Conservation (phyloP, 2,797 vertebrate species). For the Benthosema pterotum region DNA sequence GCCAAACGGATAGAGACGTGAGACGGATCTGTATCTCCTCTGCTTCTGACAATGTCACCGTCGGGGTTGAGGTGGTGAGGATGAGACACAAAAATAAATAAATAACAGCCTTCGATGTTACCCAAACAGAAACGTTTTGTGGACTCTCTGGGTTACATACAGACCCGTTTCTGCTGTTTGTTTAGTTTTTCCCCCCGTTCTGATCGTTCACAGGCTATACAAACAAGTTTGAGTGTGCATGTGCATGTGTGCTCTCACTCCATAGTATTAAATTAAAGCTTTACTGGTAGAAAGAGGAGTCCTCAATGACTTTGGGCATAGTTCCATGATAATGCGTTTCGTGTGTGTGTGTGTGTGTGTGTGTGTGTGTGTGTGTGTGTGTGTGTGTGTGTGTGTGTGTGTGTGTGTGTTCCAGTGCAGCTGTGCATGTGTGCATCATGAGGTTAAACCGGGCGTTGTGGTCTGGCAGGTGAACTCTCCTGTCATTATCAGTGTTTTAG, state of each 20-base stretch:
- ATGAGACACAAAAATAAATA: no score
- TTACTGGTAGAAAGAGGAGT: background rate
- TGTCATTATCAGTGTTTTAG: conserved; percentile 58
- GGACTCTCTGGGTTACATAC: no score
- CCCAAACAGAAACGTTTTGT: no score
- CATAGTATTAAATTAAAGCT: background rate
- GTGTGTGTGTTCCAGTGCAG: background rate
- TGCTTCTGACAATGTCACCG: conserved; percentile 20
- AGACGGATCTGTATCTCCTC: conserved; percentile 53
- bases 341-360: background rate
- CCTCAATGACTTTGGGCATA: conserved; percentile 2
- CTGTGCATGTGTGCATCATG: background rate
- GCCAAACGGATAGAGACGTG: conserved; percentile 20
- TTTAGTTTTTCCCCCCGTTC: background rate
- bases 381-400: background rate
- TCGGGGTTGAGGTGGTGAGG: no score
- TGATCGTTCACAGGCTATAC: no score
- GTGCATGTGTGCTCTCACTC: background rate
- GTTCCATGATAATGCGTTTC: background rate
- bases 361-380: background rate
- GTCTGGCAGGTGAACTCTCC: conserved; percentile 28
- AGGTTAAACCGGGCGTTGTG: conserved; percentile 41
- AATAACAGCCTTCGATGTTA: no score
- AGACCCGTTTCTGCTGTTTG: no score
- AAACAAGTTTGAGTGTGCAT: background rate